A percentile compares a stretch with the other conserved stretches of the same genome.
Evolutionary conservation across 1,140 invertebrate species (phyloP).

Genomic region (Apis laboriosa): DNA sequence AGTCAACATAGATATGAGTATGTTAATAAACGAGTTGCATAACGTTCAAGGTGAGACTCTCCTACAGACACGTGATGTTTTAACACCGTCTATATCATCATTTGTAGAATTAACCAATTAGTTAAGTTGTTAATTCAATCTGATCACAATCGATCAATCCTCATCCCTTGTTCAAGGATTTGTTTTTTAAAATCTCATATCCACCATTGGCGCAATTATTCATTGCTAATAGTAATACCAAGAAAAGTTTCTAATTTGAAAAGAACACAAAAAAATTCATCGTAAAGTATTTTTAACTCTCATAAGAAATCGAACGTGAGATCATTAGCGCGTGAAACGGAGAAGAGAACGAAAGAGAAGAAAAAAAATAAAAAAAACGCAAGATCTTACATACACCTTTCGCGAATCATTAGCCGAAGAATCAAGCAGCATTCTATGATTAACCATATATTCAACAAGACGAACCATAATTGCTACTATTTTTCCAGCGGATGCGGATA

Average conservation of each 20-base stretch:
- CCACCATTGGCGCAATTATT: background rate
- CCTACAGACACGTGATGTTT: conserved; percentile 46
- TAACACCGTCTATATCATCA: conserved; percentile 20
- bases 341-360: background rate
- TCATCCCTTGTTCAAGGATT: background rate
- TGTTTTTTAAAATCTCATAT: background rate
- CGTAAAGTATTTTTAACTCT: conserved; percentile 28
- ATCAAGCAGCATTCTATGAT: conserved; percentile 22
- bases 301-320: conserved; percentile 36
- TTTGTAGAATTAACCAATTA: conserved; percentile 52
- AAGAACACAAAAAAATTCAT: background rate
- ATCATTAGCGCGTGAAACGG: conserved; percentile 37
- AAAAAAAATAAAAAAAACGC: background rate
- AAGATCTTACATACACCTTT: conserved; percentile 45
- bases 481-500: conserved; percentile 74
- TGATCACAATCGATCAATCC: background rate
- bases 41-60: conserved; percentile 68
- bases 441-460: conserved; percentile 31
- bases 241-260: background rate
- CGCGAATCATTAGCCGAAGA: conserved; percentile 49
- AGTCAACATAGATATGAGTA: conserved; percentile 26
- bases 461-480: conserved; percentile 62
- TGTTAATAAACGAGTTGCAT: conserved; percentile 57
- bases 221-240: too few species aligned
- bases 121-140: conserved; percentile 63